phyloP scores from a whole-genome alignment of 2,113 vertebrate genomes.

The Nibea coibor region DNA sequence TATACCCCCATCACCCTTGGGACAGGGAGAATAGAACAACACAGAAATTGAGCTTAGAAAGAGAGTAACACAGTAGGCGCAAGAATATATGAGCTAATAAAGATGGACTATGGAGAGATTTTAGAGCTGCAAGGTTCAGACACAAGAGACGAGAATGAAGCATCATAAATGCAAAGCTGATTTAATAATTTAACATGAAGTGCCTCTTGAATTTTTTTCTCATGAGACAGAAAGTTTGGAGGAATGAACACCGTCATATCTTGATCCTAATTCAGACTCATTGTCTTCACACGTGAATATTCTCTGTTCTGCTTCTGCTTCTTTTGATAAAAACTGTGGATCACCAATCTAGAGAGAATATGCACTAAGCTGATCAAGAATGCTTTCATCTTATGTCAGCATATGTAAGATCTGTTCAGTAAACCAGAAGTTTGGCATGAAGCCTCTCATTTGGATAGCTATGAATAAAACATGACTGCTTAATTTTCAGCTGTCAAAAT shows the following conservation, averaged over 20 bases:
- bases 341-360: background rate
- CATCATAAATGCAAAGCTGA: conserved; percentile 9
- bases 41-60: background rate
- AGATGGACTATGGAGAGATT: background rate
- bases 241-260: background rate
- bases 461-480: conserved; percentile 57
- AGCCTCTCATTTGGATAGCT: conserved; percentile 21
- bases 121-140: background rate
- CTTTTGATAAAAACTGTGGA: conserved; percentile 5
- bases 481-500: conserved; percentile 33
- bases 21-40: background rate
- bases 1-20: background rate
- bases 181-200: conserved; percentile 44
- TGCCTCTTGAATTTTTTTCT: conserved; percentile 15
- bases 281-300: conserved; percentile 16
- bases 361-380: conserved; percentile 26
- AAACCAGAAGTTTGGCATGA: conserved; percentile 33
- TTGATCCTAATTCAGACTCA: background rate
- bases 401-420: conserved; percentile 41
- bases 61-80: background rate
- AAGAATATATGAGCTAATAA: background rate
- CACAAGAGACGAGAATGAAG: background rate
- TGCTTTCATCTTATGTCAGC: conserved; percentile 38
- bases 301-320: conserved; percentile 12
- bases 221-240: conserved; percentile 39